phyloP scores from a whole-genome alignment of 2,888 invertebrate genomes.

The Andrena praecox region DNA sequence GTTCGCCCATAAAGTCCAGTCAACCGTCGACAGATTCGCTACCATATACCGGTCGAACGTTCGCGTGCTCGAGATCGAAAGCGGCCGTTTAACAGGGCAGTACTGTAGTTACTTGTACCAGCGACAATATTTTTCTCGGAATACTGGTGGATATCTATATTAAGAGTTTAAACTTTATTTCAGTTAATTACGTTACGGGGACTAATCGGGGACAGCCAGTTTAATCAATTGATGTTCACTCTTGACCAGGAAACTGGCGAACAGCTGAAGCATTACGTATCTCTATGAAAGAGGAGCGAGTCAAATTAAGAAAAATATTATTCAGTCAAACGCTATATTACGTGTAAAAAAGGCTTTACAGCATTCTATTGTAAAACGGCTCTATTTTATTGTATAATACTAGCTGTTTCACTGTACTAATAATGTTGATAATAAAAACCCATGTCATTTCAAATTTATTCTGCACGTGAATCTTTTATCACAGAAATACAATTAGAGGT shows the following conservation, averaged over 20 bases:
- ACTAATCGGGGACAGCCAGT: slow-evolving; percentile 91
- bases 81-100: no score
- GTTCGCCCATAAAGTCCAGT: no score
- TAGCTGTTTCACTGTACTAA: slow-evolving; percentile 82
- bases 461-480: background rate
- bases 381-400: slow-evolving; percentile 82
- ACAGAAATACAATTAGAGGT: background rate
- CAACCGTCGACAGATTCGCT: no score
- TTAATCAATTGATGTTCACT: slow-evolving; percentile 90
- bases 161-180: slow-evolving; percentile 72
- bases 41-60: no score
- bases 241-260: slow-evolving; percentile 91
- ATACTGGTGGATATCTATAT: background rate
- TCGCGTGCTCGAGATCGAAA: no score
- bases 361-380: slow-evolving; percentile 78
- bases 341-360: slow-evolving; percentile 78
- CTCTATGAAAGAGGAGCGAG: slow-evolving; percentile 79
- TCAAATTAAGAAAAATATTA: slow-evolving; percentile 48
- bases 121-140: background rate
- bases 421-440: slow-evolving; percentile 82
- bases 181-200: slow-evolving; percentile 90
- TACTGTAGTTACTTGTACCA: no score
- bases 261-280: slow-evolving; percentile 89
- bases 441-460: slow-evolving; percentile 54
- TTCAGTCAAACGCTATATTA: slow-evolving; percentile 69